Conservation (phyloP, 1,140 invertebrate species). For the Choristoneura fumiferana region DNA sequence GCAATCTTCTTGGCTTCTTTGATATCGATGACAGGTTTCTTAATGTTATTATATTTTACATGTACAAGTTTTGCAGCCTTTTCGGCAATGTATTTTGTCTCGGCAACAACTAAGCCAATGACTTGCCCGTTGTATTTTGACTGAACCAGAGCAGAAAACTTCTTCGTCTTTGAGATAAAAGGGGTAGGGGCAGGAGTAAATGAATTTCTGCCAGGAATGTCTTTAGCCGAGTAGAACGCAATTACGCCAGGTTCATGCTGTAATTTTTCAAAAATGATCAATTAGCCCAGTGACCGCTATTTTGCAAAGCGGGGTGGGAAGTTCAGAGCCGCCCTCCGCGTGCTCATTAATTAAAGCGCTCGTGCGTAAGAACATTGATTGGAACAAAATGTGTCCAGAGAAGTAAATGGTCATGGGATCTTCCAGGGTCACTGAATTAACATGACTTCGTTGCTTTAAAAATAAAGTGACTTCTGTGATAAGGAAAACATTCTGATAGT, state of each 20-base stretch:
- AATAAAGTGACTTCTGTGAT: too few relatives aligned
- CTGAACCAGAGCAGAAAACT: slow-evolving; percentile 73
- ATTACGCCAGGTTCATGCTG: slow-evolving; percentile 84
- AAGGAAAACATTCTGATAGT: too few relatives aligned
- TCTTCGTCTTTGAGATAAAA: slow-evolving; percentile 52
- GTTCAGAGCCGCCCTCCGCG: too few relatives aligned
- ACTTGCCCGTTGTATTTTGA: slow-evolving; percentile 86
- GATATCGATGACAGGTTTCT: slow-evolving; percentile 42
- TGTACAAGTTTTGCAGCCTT: slow-evolving; percentile 82
- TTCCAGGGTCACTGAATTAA: too few relatives aligned
- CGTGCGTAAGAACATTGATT: too few relatives aligned
- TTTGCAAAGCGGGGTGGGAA: too few relatives aligned
- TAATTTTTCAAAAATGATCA: slow-evolving; percentile 35
- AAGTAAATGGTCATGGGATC: too few relatives aligned
- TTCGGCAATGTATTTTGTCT: slow-evolving; percentile 79
- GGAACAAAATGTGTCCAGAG: too few relatives aligned
- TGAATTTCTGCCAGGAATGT: slow-evolving; percentile 86
- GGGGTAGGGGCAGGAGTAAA: too few relatives aligned
- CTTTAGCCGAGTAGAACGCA: slow-evolving; percentile 84
- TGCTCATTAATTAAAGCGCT: too few relatives aligned
- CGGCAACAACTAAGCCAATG: slow-evolving; percentile 85
- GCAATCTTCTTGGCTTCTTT: slow-evolving; percentile 41
- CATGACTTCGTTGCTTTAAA: too few relatives aligned
- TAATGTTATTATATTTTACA: slow-evolving; percentile 78
- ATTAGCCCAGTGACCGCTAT: too few relatives aligned